Evolutionary conservation across 2,797 vertebrate genomes (phyloP).

Genomic region (Antrozous pallidus): DNA sequence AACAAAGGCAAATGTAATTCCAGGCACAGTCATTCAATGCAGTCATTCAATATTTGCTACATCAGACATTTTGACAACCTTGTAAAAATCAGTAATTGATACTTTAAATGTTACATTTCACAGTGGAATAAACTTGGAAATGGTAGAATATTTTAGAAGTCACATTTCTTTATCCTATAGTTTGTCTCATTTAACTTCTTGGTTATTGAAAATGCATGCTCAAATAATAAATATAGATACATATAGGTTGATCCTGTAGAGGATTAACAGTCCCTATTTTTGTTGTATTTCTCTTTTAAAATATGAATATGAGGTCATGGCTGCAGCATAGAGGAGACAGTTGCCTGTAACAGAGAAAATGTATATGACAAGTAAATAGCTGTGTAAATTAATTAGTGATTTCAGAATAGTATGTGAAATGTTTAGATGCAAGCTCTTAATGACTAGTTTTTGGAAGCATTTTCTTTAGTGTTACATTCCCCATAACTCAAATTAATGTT

Average conservation of each 20-base stretch:
- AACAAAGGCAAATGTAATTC: conserved; percentile 68
- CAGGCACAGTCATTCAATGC: conserved; percentile 12
- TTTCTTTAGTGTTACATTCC: conserved; percentile 44
- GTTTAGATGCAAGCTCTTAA: not conserved
- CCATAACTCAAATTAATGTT: conserved; percentile 68
- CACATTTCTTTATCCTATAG: conserved; percentile 31
- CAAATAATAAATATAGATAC: not conserved
- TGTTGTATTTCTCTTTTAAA: not conserved
- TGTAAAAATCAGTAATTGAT: conserved; percentile 10
- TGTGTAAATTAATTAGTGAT: conserved; percentile 8
- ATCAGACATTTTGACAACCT: conserved; percentile 36
- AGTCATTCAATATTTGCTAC: not conserved
- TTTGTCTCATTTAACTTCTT: conserved; percentile 32
- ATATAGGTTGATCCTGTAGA: not conserved
- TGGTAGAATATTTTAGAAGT: not conserved
- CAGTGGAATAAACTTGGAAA: conserved; percentile 13
- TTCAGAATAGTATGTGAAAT: not conserved
- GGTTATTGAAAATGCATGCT: conserved; percentile 32
- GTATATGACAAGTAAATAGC: not conserved
- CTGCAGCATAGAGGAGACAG: not conserved
- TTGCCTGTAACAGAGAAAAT: conserved; percentile 3
- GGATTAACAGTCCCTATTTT: not conserved
- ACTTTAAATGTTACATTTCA: conserved; percentile 28
- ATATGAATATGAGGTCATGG: not conserved
- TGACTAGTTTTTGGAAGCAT: conserved; percentile 22